Evolutionary conservation across 1,140 invertebrate genomes (phyloP), one percentile per base, ranked within the genome.

Genomic region (Harpegnathos saltator): DNA sequence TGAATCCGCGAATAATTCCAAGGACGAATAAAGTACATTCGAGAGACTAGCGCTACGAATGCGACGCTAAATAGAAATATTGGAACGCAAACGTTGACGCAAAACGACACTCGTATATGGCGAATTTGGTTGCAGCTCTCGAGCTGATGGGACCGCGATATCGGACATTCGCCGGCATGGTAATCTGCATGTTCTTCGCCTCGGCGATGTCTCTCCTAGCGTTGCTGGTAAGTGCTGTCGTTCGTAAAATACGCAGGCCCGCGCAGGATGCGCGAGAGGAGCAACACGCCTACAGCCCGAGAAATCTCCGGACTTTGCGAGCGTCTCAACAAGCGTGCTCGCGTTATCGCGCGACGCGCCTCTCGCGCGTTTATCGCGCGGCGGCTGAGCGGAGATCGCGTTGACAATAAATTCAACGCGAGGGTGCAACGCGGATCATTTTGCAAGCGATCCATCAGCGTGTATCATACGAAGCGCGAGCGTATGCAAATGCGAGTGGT

Each of bases 71-170:
- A 65, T 44, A 9, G 7, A 44, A 44, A 44, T 44, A 11, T 44
- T 44, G 38, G 11, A 44, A 44, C n/a, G n/a, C n/a, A n/a, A n/a
- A n/a, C n/a, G n/a, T 44, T 44, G 38, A 44, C 7, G 54, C 15
- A 1, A 68, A 61, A 26, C 24, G 26, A 56, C 15, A 56, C n/a
- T 26, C 14, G 15, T 63, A 19, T n/a, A 48, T 7, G 4, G 11
- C 26, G 56, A 80, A 61, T 52, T 24, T 72, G 17, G n/a, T 85
- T 87, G 77, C 83, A 95, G 92, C 95, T 26, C 93, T 97, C 65
- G 96, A 97, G 89, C 86, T 97, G 72, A 96, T 97, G 95, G 96
- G 96, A 1, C 96, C 96, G 3, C 94, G 95, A 54, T 95, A 96
- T 89, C 94, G 96, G 84, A 96, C 96, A 19, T 96, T 96, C 92